Evolutionary conservation across 2,888 invertebrate species (phyloP).

Genomic region (Latrodectus elegans): DNA sequence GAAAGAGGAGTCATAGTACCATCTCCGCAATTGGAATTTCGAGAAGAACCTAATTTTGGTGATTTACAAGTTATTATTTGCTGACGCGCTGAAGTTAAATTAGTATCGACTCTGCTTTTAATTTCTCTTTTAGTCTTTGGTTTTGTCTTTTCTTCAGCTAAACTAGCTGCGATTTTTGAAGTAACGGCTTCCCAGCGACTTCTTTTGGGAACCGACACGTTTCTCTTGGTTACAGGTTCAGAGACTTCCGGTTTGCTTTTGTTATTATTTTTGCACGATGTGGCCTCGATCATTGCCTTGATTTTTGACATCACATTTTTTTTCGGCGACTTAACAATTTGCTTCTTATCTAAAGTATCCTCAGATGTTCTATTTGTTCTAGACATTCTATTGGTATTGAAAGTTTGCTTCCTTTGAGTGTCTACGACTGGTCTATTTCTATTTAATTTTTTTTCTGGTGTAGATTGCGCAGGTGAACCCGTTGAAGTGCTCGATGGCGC

Average conservation of each 20-base stretch:
- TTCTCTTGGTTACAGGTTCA: conserved; percentile 74
- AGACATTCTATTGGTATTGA: background rate
- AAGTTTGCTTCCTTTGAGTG: background rate
- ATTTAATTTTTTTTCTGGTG: conserved; percentile 49
- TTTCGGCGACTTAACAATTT: conserved; percentile 83
- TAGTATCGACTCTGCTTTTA: conserved; percentile 83
- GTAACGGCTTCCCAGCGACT: conserved; percentile 88
- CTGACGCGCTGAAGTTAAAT: conserved; percentile 56
- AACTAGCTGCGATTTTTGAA: conserved; percentile 85
- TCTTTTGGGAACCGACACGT: conserved; percentile 77
- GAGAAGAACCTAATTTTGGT: conserved; percentile 39
- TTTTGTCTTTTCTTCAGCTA: conserved; percentile 81
- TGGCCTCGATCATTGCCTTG: conserved; percentile 82
- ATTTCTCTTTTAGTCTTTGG: conserved; percentile 87
- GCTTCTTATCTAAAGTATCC: conserved; percentile 31
- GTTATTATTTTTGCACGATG: conserved; percentile 73
- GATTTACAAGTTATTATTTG: conserved; percentile 39
- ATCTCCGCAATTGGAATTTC: conserved; percentile 26
- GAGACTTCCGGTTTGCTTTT: conserved; percentile 75
- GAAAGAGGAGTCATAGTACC: conserved; percentile 60
- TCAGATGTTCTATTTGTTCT: conserved; percentile 18
- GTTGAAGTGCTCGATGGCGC: conserved; percentile 2
- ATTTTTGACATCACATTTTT: conserved; percentile 85
- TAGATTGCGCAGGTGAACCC: conserved; percentile 25
- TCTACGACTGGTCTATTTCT: background rate